Base-by-base conservation (phyloP, 2,888 invertebrate genomes). In the Hypselothyrea guttata region DNA sequence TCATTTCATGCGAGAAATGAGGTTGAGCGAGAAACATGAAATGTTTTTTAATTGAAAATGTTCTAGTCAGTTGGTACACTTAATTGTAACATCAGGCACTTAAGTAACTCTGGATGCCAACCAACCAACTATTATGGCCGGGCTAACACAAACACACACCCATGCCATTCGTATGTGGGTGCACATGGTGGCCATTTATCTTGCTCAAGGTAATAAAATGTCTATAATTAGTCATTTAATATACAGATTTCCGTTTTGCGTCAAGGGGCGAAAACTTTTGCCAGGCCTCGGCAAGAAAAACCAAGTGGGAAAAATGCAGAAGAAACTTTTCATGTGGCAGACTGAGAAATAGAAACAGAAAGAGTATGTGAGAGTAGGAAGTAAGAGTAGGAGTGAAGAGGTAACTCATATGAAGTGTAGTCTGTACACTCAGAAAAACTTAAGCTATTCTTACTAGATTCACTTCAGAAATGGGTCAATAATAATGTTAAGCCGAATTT, bases 211-310 rank as follows among this genome's bases (percentile, higher is more conserved):
- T 84, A 86, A 83, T 84, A 86, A 84, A 76, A 87, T 88, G 87
- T 78, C 87, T 86, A 84, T 87, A 87, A 87, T 87, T 88, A 87
- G 88, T 84, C 86, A 85, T 87, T 88, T 85, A 88, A 87, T 87
- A 86, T 86, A 86, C 85, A 84, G 85, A 87, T 88, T 87, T 87
- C 84, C 87, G 78, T 59, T 76, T 81, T 83, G 86, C 86, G 81
- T 86, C 81, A 84, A 82, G 86, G 83, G 81, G 86, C 86, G 71
- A 82, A 76, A 83, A 84, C 70, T 86, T 83, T 79, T 62, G 75
- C 78, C 65, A 55, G 41, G 44, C 48, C 48, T 53, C 58, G 42
- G 56, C 37, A 27, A 46, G 45, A 45, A 46, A 54, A 47, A 56
- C 46, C 46, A 54, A 38, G 42, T 40, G 41, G 54, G 57, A 52